Percentiles rank a stretch among this genome's conserved stretches.
These are phyloP conservation scores for Prosapia bicincta DNA, from an alignment of 2,888 invertebrate genomes.

Conservation along the genomic window DNA sequence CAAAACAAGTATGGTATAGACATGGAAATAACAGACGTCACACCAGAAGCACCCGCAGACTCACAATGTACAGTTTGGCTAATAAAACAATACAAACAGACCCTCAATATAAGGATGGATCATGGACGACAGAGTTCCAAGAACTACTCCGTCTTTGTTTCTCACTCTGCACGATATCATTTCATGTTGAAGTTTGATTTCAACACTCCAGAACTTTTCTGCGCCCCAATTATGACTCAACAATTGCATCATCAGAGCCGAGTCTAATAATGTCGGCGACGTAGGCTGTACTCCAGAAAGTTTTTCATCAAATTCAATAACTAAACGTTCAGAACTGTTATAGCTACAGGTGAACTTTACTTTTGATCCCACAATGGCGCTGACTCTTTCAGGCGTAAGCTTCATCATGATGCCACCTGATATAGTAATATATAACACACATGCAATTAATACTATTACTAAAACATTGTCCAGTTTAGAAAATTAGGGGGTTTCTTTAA, in stretches of 20 bases:
- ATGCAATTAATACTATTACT: background rate
- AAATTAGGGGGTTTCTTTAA: background rate
- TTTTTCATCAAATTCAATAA: constrained; percentile 47
- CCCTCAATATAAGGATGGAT: constrained; percentile 44
- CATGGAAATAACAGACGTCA: too few relatives aligned
- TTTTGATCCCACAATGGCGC: constrained; percentile 45
- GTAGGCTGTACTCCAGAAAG: constrained; percentile 4
- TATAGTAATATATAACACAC: background rate
- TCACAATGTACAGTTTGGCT: background rate
- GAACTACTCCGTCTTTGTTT: constrained; percentile 41
- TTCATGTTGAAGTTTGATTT: constrained; percentile 37
- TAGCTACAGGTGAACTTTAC: constrained; percentile 53
- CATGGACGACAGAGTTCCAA: constrained; percentile 44
- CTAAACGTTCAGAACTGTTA: constrained; percentile 45
- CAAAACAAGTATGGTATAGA: too few relatives aligned
- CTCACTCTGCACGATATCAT: constrained; percentile 44
- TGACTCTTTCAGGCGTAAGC: constrained; percentile 49
- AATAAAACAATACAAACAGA: background rate
- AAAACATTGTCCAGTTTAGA: background rate
- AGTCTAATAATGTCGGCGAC: background rate
- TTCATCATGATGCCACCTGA: constrained; percentile 47
- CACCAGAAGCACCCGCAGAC: constrained; percentile 15
- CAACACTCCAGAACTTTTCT: constrained; percentile 35
- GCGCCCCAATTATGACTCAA: constrained; percentile 30
- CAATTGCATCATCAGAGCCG: background rate